These are phyloP conservation scores for Sanderia malayensis DNA, from an alignment of 30 jellyfish, hydroid and myxozoan genomes.

Conservation along the genomic window DNA sequence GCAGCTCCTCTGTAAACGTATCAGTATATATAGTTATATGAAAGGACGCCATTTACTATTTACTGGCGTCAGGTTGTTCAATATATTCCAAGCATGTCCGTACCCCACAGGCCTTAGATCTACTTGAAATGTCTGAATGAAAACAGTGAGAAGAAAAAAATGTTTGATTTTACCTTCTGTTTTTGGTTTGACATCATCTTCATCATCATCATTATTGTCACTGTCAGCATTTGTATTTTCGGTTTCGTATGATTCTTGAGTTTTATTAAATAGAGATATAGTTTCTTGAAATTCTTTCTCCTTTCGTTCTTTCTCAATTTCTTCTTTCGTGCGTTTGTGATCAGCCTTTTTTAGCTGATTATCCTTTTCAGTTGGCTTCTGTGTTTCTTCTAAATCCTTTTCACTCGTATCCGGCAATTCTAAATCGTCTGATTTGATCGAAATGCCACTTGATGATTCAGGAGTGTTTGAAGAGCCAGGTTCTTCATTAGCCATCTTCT, in stretches of 20 bases:
- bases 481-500: no score
- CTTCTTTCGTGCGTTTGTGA: neutral
- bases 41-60: no score
- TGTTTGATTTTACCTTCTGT: constrained; percentile 3
- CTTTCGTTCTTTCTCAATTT: constrained; percentile 11
- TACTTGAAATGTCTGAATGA: no score
- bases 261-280: constrained; percentile 31
- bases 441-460: neutral
- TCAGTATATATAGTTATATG: no score
- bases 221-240: no score
- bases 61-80: no score
- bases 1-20: constrained; percentile 39
- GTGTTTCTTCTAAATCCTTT: neutral
- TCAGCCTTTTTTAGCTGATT: neutral
- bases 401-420: neutral
- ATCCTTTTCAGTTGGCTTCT: neutral
- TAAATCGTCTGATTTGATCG: neutral
- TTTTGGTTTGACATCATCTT: constrained; percentile 4
- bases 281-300: constrained; percentile 43
- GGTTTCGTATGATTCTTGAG: constrained; percentile 27
- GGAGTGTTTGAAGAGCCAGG: no score
- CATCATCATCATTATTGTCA: constrained; percentile 18
- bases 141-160: no score
- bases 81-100: no score
- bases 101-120: no score